Evolutionary conservation across 2,888 invertebrate species (phyloP).

Genomic region (Ectemnius lituratus): DNA sequence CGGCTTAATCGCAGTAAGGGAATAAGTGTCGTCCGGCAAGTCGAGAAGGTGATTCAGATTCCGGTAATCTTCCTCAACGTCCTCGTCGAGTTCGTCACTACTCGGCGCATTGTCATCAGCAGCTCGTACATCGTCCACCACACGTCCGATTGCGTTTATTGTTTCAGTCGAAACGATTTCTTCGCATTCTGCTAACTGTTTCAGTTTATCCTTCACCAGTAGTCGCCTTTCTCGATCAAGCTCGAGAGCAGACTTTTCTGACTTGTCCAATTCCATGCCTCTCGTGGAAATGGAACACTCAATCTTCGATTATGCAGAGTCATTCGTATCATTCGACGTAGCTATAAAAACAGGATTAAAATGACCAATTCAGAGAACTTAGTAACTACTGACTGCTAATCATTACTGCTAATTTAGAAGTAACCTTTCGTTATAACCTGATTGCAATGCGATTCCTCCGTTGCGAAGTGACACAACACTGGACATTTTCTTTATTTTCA

Average conservation of each 20-base stretch:
- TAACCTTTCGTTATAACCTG: no score
- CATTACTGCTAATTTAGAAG: no score
- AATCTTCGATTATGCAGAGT: not conserved
- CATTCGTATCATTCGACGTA: no score
- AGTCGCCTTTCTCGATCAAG: slow-evolving; percentile 29
- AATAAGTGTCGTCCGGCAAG: slow-evolving; percentile 69
- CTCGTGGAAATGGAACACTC: no score
- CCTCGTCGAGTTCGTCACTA: slow-evolving; percentile 66
- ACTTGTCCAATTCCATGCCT: slow-evolving; percentile 13
- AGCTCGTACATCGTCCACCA: slow-evolving; percentile 50
- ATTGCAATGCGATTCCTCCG: no score
- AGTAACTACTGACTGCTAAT: no score
- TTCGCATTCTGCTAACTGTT: slow-evolving; percentile 60
- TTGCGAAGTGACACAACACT: no score
- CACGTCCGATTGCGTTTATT: slow-evolving; percentile 53
- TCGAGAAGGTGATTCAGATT: slow-evolving; percentile 62
- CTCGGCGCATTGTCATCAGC: slow-evolving; percentile 60
- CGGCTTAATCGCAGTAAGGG: slow-evolving; percentile 65
- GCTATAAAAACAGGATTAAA: no score
- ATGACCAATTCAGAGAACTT: no score
- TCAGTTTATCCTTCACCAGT: slow-evolving; percentile 41
- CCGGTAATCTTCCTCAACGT: slow-evolving; percentile 66
- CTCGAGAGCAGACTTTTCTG: slow-evolving; percentile 25
- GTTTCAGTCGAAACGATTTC: slow-evolving; percentile 60
- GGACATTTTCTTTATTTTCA: no score